These are phyloP conservation scores for Hylaeus volcanicus DNA, from an alignment of 1,140 invertebrate species.

Conservation along the genomic window DNA sequence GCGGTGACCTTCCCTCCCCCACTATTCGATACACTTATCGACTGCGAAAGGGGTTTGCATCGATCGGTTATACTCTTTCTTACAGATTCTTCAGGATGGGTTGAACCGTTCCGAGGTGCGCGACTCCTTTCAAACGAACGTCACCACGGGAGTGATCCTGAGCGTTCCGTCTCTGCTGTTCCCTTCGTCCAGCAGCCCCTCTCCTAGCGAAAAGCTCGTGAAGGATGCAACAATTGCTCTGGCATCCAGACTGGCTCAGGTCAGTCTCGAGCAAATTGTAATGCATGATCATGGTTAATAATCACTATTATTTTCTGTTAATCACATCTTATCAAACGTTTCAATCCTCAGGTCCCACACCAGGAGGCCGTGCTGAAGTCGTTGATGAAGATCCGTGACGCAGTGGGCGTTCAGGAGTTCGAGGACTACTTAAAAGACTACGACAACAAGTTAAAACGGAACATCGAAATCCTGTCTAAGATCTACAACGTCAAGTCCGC, in stretches of 20 bases:
- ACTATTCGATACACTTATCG: constrained; percentile 19
- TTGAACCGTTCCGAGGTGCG: constrained; percentile 82
- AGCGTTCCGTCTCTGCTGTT: constrained; percentile 85
- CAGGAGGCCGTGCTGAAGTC: constrained; percentile 86
- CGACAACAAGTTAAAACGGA: constrained; percentile 82
- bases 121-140: constrained; percentile 82
- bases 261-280: too few relatives aligned
- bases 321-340: too few relatives aligned
- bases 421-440: constrained; percentile 79
- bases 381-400: constrained; percentile 84
- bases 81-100: constrained; percentile 84
- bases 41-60: constrained; percentile 12
- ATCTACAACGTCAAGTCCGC: constrained; percentile 82
- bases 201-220: constrained; percentile 76
- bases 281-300: too few relatives aligned
- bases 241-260: constrained; percentile 84
- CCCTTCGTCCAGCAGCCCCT: constrained; percentile 71
- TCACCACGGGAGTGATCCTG: constrained; percentile 85
- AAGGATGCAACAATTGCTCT: constrained; percentile 82
- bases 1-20: constrained; percentile 9
- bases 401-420: constrained; percentile 84
- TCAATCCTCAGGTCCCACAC: constrained; percentile 76
- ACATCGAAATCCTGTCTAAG: constrained; percentile 86
- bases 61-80: constrained; percentile 12
- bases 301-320: too few relatives aligned